Evolutionary conservation across 2,888 invertebrate species (phyloP), one percentile per base, ranked within the genome.

Genomic region (Ecliptopera silaceata): DNA sequence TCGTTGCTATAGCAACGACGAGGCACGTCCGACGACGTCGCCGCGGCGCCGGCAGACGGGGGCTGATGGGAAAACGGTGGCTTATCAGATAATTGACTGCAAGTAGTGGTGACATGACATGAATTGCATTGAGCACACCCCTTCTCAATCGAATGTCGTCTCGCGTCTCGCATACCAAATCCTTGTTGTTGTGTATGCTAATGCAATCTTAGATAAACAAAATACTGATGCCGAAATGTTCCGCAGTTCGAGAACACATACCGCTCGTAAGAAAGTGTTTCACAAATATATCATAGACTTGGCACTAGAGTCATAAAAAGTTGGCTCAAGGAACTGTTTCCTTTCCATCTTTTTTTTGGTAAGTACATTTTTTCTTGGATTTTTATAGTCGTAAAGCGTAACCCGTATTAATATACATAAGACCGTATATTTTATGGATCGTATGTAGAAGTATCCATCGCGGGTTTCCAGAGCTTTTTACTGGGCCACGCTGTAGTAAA

Each of bases 41-140:
- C 32, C 34, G 39, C 41, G 55, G 8, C 53, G 43, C 26, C 38
- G 18, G 20, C 45, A 38, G 47, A 55, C 68, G 62, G 56, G 48
- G 53, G 64, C 15, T 62, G 68, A 62, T 69, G 64, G 66, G 74
- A 76, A 78, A 74, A 71, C 70, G 74, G 71, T 74, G 65, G 69
- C 82, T 85, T 88, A 87, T 88, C 87, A 84, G 83, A 87, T 88
- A 87, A 87, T 88, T 84, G 84, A 78, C 74, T 83, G 77, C 77
- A 80, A 75, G 71, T 75, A 75, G 73, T 75, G 71, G 72, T 72
- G 75, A 75, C 77, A 68, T 64, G 73, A 67, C 64, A 70, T 71
- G 71, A 73, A 73, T 72, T 71, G 71, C 70, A 70, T 59, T 61
- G 56, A 53, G 59, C 60, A 53, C 63, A 59, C 65, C 65, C 65